Percentiles rank a stretch among this genome's conserved stretches.
These are phyloP conservation scores for Ceyx margarethae DNA, from an alignment of 2,113 vertebrate genomes.

Conservation along the genomic window DNA sequence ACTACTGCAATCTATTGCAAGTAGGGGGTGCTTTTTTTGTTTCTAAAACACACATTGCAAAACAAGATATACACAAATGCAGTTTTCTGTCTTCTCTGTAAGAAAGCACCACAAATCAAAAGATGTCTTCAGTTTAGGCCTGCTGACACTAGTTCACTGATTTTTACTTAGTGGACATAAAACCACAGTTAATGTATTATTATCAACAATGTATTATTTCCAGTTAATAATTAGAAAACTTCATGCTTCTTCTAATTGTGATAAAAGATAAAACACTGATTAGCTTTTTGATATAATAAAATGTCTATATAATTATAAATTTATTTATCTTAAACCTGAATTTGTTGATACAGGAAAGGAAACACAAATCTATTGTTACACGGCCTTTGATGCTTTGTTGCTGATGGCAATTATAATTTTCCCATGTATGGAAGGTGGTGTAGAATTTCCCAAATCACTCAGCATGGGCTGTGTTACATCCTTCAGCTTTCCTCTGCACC, in stretches of 20 bases:
- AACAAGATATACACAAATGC: not conserved
- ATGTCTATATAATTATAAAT: not conserved
- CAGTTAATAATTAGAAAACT: not conserved
- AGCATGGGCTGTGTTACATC: too few relatives aligned
- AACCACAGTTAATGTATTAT: not conserved
- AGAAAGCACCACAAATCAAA: not conserved
- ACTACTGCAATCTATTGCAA: not conserved
- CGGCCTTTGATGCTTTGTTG: not conserved
- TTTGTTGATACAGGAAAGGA: not conserved
- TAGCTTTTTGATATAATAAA: not conserved
- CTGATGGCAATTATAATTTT: too few relatives aligned
- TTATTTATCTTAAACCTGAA: not conserved
- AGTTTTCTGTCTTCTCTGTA: not conserved
- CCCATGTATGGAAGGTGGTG: too few relatives aligned
- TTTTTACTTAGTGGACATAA: not conserved
- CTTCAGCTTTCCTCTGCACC: too few relatives aligned
- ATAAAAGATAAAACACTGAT: not conserved
- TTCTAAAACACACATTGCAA: not conserved
- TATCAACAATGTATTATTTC: not conserved
- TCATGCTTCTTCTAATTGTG: not conserved
- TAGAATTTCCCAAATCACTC: too few relatives aligned
- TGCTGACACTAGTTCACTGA: not conserved
- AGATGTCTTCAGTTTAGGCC: not conserved
- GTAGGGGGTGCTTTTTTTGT: not conserved
- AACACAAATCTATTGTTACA: not conserved